A percentile compares a stretch with the other conserved stretches of the same genome.
These are phyloP conservation scores for Cheilosia pagana DNA, from an alignment of 2,888 invertebrate genomes.

Conservation along the genomic window DNA sequence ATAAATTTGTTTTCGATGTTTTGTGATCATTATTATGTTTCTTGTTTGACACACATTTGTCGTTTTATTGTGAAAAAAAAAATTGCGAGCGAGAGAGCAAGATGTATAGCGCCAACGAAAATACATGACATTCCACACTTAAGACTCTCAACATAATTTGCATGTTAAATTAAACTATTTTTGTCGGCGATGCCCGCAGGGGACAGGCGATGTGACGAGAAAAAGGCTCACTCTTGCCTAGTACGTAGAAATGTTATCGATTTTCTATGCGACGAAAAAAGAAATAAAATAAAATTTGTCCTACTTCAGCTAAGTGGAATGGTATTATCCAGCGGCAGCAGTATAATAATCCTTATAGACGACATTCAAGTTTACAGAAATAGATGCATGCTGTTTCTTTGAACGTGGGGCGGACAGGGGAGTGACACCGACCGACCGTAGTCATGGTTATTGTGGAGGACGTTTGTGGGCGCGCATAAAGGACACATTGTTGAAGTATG, in stretches of 20 bases:
- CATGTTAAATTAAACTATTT: slow-evolving; percentile 30
- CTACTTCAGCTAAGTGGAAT: slow-evolving; percentile 24
- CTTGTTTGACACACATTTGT: slow-evolving; percentile 45
- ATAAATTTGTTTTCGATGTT: slow-evolving; percentile 60
- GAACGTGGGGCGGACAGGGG: background rate
- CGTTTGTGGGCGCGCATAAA: slow-evolving; percentile 31
- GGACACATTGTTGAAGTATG: slow-evolving; percentile 15
- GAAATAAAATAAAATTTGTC: slow-evolving; percentile 20
- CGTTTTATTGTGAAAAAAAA: slow-evolving; percentile 56
- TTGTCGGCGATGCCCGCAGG: background rate
- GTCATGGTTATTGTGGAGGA: slow-evolving; percentile 34
- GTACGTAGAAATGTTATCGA: slow-evolving; percentile 33
- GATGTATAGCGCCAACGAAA: background rate
- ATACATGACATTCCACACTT: slow-evolving; percentile 14
- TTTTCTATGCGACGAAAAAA: slow-evolving; percentile 27
- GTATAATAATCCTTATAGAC: slow-evolving; percentile 8
- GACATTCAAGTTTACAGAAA: slow-evolving; percentile 41
- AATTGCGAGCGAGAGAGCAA: background rate
- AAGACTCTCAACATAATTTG: slow-evolving; percentile 10
- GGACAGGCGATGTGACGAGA: background rate
- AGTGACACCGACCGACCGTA: slow-evolving; percentile 4
- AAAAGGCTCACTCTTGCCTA: background rate
- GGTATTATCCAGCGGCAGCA: background rate
- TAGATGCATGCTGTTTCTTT: slow-evolving; percentile 35
- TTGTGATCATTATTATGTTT: slow-evolving; percentile 53